Base-by-base conservation (phyloP, 2,888 invertebrate genomes). In the Petrolisthes cinctipes region DNA sequence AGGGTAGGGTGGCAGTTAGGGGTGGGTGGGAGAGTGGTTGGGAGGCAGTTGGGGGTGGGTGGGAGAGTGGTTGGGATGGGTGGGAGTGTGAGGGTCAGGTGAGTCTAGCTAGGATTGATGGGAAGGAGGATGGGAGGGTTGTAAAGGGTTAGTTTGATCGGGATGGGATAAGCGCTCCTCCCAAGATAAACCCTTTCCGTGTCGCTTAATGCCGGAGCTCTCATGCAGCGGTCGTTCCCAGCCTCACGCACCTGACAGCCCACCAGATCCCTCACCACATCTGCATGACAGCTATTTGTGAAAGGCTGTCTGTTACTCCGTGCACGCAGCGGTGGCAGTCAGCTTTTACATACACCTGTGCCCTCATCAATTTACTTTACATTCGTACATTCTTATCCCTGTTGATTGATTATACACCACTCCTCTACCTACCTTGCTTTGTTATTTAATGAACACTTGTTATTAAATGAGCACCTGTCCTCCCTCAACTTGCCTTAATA, bases 281-380 rank as follows among this genome's bases (percentile, higher is more conserved):
- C 83, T 83, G 83, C 86, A 83, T 86, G 86, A 86, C 86, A 86
- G 76, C 75, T 83, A 68, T 83, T 80, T 83, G 83, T 86, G 86
- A 86, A 86, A 78, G 86, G 75, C 71, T 86, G 86, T 86, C 86
- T 66, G 79, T 86, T 83, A 86, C 68, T 5, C 23, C 17, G 54
- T 66, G 71, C 86, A 86, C 86, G 83, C 66, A 85, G 75, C 71
- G 37, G 37, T 37, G 37, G 9, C 20, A n/a, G 37, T 76, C 76
- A 23, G 6, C 5, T 37, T n/a, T 14, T 76, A n/a, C n/a, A 14
- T 37, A 37, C 76, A 76, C 76, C 84, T 76, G 57, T 73, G 61
- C 20, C n/a, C 23, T 9, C 53, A 75, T 73, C 51, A 20, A 20
- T 14, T 9, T 57, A 83, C 56, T 17, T 73, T 6, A 17, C 17